Base-by-base conservation (phyloP, 2,888 invertebrate species). In the Agrenia bidenticulata region DNA sequence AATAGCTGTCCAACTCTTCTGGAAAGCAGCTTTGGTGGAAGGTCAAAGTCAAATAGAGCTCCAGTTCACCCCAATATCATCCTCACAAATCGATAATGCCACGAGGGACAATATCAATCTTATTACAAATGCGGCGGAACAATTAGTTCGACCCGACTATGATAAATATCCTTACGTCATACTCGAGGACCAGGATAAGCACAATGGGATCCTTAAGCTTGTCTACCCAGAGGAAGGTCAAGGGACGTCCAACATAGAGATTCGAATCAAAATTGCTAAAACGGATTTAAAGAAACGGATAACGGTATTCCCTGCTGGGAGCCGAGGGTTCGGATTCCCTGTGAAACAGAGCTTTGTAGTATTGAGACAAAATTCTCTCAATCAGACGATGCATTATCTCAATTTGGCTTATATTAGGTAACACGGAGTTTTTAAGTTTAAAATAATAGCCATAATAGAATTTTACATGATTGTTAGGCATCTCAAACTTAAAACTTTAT, bases 361-460 rank as follows among this genome's bases (percentile, higher is more conserved):
- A 11, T 32, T 69, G 11, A 51, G 69, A 21, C 66, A 69, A 45
- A 41, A 50, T 23, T 53, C 56, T 27, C 13, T 11, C 41, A 21
- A 19, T 4, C 50, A 54, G 13, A 15, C 21, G 1, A 58, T 51
- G 23, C 64, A 69, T 37, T 69, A 62, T 45, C 21, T 66, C 24
- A 61, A 69, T 56, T 24, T 66, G 7, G 66, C 62, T 24, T 69
- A 69, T 41, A 19, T 69, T n/a, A 9, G 39, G 69, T 69, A 57
- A 45, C 15, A 39, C 15, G 7, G 9, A 39, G 39, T 39, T 15
- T 39, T 39, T 39, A 39, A 7, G 39, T 15, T 39, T 39, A 15
- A 39, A 39, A 39, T 39, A 15, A 11, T 39, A 39, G 15, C 7
- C 7, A 39, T 11, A 15, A 15, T 15, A 39, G 9, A 7, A 11